Evolutionary conservation across 2,113 vertebrate genomes (phyloP), one percentile per base, ranked within the genome.

Genomic region (Lophotis ruficrista): DNA sequence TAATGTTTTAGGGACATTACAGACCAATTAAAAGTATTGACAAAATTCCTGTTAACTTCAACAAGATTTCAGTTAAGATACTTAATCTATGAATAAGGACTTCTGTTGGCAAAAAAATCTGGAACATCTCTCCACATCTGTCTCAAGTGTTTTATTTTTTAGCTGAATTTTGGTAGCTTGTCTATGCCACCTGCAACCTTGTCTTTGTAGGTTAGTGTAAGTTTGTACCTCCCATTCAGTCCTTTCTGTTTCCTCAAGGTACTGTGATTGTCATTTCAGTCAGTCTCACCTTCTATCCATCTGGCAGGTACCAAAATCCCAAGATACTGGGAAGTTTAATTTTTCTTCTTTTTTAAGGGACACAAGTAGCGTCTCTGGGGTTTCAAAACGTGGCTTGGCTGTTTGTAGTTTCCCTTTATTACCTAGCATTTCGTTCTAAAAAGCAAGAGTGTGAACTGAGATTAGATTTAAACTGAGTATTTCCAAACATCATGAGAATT

Each of bases 401-500:
- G 50, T 93, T 90, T 89, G 73, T 94, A 57, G 31, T 57, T 94
- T 92, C 62, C 47, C 15, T 71, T 93, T 82, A 85, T 95, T 85
- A 76, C 13, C 50, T 1, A n/a, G 38, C 22, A 61, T 87, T 90
- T 91, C n/a, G 66, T 72, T 94, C 45, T 77, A 25, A 93, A 96
- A 91, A 56, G 70, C 54, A 77, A 75, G 41, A 82, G 54, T 62
- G 45, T 73, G 87, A 93, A 83, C 11, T 37, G 72, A 94, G 91
- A 94, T 94, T 94, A 95, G 73, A 91, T 93, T 96, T 95, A 96
- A 96, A 92, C 31, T 33, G 69, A 92, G 58, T 76, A 87, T 95
- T 93, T 95, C 64, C 83, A 95, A 96, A 76, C 58, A 83, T 66
- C 93, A 80, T 72, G 89, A 96, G 95, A 97, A 93, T 95, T 94